Percentiles rank a stretch among this genome's conserved stretches.
phyloP scores from a whole-genome alignment of 1,140 invertebrate species.

The Lamellibrachia luymesi region DNA sequence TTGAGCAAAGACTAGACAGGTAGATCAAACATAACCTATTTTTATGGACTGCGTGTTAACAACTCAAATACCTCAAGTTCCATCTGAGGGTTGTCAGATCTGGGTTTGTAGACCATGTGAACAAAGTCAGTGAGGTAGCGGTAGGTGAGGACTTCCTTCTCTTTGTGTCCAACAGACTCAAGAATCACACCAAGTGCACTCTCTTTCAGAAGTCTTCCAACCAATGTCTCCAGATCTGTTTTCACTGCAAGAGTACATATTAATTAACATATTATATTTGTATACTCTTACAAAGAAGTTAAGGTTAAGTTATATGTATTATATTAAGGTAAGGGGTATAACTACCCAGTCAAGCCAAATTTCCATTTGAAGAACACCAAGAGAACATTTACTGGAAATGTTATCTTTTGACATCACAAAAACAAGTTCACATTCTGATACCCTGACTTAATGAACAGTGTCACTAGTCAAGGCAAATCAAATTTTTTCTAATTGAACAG shows the following conservation, averaged over 20 bases:
- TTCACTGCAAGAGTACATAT: not conserved
- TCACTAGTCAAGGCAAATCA: too few relatives aligned
- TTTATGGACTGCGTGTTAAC: not conserved
- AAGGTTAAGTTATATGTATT: too few relatives aligned
- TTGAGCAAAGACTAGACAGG: not conserved
- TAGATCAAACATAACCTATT: too few relatives aligned
- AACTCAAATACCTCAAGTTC: not conserved
- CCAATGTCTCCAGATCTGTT: not conserved
- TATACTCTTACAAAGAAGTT: not conserved
- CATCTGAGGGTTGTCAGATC: conserved; percentile 10
- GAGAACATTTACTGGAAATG: too few relatives aligned
- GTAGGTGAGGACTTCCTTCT: conserved; percentile 20
- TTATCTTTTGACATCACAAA: too few relatives aligned
- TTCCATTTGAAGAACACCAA: too few relatives aligned
- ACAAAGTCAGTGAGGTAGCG: conserved; percentile 36
- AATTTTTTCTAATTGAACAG: too few relatives aligned
- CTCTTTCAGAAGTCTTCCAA: not conserved
- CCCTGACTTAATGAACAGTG: too few relatives aligned
- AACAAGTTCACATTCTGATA: too few relatives aligned
- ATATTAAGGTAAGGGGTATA: not conserved
- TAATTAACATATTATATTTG: not conserved
- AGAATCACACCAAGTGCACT: not conserved
- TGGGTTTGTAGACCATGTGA: conserved; percentile 29
- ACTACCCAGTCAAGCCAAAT: too few relatives aligned
- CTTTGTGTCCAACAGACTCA: conserved; percentile 3